These are phyloP conservation scores for Pachymerium ferrugineum DNA, from an alignment of 2,888 invertebrate genomes.

Conservation along the genomic window DNA sequence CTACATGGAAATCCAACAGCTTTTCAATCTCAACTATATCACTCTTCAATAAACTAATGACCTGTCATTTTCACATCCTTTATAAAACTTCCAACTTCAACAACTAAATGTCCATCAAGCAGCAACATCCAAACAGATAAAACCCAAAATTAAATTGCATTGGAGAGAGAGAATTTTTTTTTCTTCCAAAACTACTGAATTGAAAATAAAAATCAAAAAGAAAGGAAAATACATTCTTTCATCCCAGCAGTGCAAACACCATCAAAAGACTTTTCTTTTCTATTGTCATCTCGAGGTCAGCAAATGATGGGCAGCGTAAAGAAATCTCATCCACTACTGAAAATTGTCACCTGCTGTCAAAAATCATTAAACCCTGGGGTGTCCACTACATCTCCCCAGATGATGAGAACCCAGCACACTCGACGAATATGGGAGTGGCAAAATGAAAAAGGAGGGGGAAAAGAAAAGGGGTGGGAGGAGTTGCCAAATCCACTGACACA, in stretches of 20 bases:
- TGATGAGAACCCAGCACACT: conserved; percentile 2
- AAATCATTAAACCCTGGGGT: conserved; percentile 8
- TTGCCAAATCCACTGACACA: background rate
- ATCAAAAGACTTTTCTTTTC: background rate
- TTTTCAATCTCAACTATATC: too few species aligned
- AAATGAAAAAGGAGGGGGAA: background rate
- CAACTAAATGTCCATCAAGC: too few species aligned
- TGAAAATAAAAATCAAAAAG: too few species aligned
- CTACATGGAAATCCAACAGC: too few species aligned
- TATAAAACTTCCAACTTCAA: too few species aligned
- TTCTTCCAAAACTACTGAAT: too few species aligned
- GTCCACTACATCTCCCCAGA: conserved; percentile 8
- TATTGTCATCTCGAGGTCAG: background rate
- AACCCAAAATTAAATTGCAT: too few species aligned
- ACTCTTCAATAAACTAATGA: too few species aligned
- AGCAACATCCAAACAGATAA: too few species aligned
- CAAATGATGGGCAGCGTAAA: background rate
- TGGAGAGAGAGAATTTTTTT: too few species aligned
- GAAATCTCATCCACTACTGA: background rate
- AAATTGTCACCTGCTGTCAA: conserved; percentile 4
- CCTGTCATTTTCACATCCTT: too few species aligned
- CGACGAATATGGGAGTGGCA: background rate
- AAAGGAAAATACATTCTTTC: too few species aligned
- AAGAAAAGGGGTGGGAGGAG: background rate
- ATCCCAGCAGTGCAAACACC: background rate